phyloP scores from a whole-genome alignment of 2,113 vertebrate species.

The Crotalus horridus region DNA sequence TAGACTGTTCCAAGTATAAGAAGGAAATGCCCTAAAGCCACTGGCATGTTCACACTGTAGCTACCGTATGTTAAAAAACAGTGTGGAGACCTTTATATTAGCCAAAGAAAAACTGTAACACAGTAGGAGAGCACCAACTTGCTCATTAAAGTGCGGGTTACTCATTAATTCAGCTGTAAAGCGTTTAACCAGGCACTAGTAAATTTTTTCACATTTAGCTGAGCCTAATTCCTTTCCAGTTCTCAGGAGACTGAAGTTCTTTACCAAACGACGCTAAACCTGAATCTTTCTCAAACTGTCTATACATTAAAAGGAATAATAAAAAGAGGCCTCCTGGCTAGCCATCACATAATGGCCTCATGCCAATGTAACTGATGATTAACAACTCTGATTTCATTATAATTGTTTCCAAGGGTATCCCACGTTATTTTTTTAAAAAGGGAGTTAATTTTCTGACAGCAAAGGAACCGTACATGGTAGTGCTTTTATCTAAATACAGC shows the following conservation, averaged over 20 bases:
- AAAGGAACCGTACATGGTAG: not conserved
- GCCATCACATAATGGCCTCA: not conserved
- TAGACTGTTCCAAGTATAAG: constrained; percentile 58
- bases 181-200: constrained; percentile 32
- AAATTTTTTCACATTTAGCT: constrained; percentile 31
- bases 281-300: not conserved
- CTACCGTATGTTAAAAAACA: not conserved
- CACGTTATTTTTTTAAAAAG: not conserved
- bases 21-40: constrained; percentile 37
- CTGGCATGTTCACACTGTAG: constrained; percentile 57
- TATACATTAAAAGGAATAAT: constrained; percentile 10
- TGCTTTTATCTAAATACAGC: not conserved
- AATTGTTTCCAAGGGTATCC: constrained; percentile 4
- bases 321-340: not conserved
- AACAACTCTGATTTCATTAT: not conserved
- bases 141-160: constrained; percentile 58
- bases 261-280: not conserved
- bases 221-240: constrained; percentile 25
- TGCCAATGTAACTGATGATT: not conserved
- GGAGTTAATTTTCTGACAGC: not conserved
- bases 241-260: not conserved
- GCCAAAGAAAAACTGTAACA: constrained; percentile 19
- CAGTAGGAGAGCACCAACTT: constrained; percentile 34
- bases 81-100: constrained; percentile 46
- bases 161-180: constrained; percentile 65